Conservation (phyloP, 2,888 invertebrate species). For the Onchidella celtica region DNA sequence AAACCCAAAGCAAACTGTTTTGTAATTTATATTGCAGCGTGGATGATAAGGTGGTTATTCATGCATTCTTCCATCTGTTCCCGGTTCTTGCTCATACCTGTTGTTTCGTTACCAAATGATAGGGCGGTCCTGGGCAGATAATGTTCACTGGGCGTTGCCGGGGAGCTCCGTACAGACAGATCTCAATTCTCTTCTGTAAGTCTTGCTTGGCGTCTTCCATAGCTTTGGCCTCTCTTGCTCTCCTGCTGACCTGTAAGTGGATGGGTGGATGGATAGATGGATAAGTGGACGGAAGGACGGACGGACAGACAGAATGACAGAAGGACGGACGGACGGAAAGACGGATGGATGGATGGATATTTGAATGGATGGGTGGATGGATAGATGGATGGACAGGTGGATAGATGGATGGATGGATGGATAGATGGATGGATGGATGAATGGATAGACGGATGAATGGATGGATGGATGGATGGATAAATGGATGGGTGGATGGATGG, state of each 20-base stretch:
- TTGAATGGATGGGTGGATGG: conserved; percentile 11
- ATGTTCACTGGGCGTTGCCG: background rate
- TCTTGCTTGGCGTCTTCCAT: conserved; percentile 18
- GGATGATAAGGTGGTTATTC: too few relatives aligned
- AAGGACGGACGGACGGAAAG: background rate
- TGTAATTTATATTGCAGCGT: too few relatives aligned
- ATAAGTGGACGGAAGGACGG: background rate
- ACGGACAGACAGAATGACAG: background rate
- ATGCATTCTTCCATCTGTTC: too few relatives aligned
- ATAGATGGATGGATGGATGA: background rate
- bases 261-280: too few relatives aligned
- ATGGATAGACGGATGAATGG: conserved; percentile 13
- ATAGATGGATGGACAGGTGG: background rate
- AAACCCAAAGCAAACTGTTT: too few relatives aligned
- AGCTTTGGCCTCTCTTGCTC: conserved; percentile 19
- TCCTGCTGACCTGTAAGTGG: background rate
- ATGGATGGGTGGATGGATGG: conserved; percentile 3
- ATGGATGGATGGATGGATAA: conserved; percentile 10
- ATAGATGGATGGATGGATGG: background rate
- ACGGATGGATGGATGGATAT: background rate
- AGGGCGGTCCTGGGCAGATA: too few relatives aligned
- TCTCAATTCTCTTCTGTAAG: conserved; percentile 39
- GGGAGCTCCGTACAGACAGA: conserved; percentile 30
- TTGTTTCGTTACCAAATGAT: too few relatives aligned
- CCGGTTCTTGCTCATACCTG: too few relatives aligned